Conservation (phyloP, 2,888 invertebrate species). For the Aproaerema taeniolella region DNA sequence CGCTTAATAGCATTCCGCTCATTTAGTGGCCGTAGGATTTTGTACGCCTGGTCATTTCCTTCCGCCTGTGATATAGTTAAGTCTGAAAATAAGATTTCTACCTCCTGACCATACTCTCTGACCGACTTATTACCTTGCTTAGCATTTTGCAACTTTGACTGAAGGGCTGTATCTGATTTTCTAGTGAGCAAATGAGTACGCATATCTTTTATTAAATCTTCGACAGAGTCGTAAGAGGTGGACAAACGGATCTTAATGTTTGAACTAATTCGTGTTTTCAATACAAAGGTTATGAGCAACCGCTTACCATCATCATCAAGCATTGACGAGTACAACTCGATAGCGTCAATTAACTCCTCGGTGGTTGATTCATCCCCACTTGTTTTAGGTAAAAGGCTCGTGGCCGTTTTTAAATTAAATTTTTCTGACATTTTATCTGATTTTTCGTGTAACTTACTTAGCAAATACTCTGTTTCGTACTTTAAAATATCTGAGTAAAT, state of each 20-base stretch:
- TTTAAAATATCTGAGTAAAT: no score
- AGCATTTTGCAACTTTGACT: slow-evolving; percentile 6
- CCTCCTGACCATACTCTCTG: slow-evolving; percentile 13
- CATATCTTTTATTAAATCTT: slow-evolving; percentile 12
- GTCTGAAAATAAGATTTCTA: slow-evolving; percentile 16
- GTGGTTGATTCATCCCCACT: background rate
- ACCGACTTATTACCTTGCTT: slow-evolving; percentile 11
- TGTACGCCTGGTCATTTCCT: slow-evolving; percentile 6
- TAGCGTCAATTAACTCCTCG: background rate
- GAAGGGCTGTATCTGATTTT: slow-evolving; percentile 15
- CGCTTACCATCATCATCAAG: background rate
- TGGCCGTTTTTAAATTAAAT: background rate
- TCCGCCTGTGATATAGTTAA: slow-evolving; percentile 18
- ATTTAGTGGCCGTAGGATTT: slow-evolving; percentile 11
- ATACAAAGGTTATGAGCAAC: background rate
- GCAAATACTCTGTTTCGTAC: no score
- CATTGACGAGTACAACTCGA: background rate
- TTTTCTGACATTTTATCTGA: no score
- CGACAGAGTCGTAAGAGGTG: background rate
- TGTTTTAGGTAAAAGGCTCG: background rate
- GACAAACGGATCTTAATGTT: background rate
- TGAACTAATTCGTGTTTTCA: background rate
- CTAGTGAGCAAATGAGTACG: slow-evolving; percentile 10
- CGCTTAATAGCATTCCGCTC: slow-evolving; percentile 8
- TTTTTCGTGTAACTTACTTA: no score